Percentiles rank a stretch among this genome's conserved stretches.
These are phyloP conservation scores for Acrocyrtus sp. DNA, from an alignment of 2,888 invertebrate genomes.

Conservation along the genomic window DNA sequence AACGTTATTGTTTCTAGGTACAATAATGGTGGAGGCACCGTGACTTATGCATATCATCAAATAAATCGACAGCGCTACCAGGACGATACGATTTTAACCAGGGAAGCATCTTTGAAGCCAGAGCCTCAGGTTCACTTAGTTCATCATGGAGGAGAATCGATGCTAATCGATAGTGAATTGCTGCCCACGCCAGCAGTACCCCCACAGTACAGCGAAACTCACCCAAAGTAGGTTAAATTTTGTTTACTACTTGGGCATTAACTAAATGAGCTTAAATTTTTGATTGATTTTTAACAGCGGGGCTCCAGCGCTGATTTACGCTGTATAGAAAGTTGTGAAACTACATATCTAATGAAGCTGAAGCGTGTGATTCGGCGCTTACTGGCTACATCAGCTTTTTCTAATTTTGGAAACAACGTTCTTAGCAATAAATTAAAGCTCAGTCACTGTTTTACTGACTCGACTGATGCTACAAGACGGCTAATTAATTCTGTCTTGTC, in stretches of 20 bases:
- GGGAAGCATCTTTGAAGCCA: slow-evolving; percentile 53
- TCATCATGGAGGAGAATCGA: slow-evolving; percentile 41
- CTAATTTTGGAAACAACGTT: no score
- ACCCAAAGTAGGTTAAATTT: slow-evolving; percentile 59
- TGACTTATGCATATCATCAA: slow-evolving; percentile 39
- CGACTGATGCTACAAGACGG: no score
- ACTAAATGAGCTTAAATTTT: neutral
- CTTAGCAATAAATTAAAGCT: no score
- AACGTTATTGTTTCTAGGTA: slow-evolving; percentile 17
- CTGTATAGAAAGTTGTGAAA: slow-evolving; percentile 61
- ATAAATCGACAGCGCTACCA: slow-evolving; percentile 45
- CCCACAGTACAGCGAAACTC: slow-evolving; percentile 62
- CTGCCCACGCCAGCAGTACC: slow-evolving; percentile 62
- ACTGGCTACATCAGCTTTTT: no score
- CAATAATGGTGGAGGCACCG: slow-evolving; percentile 45
- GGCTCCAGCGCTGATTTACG: slow-evolving; percentile 62
- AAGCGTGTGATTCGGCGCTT: no score
- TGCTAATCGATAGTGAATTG: no score
- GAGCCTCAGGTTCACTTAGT: slow-evolving; percentile 23
- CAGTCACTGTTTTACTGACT: no score
- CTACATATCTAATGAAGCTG: no score
- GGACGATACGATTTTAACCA: slow-evolving; percentile 37
- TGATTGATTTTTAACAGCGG: slow-evolving; percentile 54
- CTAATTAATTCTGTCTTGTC: no score
- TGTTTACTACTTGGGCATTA: neutral